Percentiles rank a stretch among this genome's conserved stretches.
phyloP scores from a whole-genome alignment of 2,888 invertebrate species.

The Hypercompe scribonia region DNA sequence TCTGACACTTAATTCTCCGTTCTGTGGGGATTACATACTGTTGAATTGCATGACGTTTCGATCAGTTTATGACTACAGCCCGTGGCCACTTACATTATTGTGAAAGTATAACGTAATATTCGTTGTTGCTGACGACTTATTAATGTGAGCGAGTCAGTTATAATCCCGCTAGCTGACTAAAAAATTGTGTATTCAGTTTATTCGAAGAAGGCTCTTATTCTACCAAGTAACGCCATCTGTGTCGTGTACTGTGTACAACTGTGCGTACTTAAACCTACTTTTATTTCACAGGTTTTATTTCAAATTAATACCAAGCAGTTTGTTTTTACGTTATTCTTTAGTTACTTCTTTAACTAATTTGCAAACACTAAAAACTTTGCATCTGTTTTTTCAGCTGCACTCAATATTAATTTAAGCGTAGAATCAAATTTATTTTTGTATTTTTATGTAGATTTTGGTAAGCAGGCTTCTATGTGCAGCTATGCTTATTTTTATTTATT shows the following conservation, averaged over 20 bases:
- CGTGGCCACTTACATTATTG: too few relatives aligned
- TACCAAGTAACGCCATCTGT: conserved; percentile 2
- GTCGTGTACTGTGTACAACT: not conserved
- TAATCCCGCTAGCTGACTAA: not conserved
- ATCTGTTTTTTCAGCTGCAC: too few relatives aligned
- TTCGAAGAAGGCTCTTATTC: not conserved
- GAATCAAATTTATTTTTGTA: not conserved
- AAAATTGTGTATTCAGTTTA: not conserved
- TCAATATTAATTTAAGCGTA: not conserved
- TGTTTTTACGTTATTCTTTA: not conserved
- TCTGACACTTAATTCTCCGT: too few relatives aligned
- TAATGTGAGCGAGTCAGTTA: not conserved
- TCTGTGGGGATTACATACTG: too few relatives aligned
- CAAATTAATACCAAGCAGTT: not conserved
- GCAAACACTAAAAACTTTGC: too few relatives aligned
- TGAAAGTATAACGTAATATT: too few relatives aligned
- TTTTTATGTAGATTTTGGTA: not conserved
- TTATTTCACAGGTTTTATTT: not conserved
- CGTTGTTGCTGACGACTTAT: not conserved
- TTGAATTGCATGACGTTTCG: too few relatives aligned
- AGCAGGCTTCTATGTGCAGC: too few relatives aligned
- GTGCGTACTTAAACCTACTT: not conserved
- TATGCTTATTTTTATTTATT: too few relatives aligned
- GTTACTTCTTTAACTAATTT: too few relatives aligned
- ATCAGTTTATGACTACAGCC: too few relatives aligned